These are phyloP conservation scores for Hedya salicella DNA, from an alignment of 2,888 invertebrate genomes.

Conservation along the genomic window DNA sequence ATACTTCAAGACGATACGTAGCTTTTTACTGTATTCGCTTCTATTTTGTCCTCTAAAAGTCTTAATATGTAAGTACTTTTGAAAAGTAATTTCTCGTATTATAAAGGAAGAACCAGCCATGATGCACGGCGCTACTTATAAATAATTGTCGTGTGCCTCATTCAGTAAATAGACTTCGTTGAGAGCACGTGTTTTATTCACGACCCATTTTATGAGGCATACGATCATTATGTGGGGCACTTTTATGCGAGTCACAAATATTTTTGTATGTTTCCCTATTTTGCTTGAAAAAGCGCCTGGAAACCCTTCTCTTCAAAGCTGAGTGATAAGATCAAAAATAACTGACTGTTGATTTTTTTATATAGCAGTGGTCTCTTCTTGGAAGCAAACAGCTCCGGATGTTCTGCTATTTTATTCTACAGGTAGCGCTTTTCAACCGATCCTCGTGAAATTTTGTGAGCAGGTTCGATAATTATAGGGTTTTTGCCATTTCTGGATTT, in stretches of 20 bases:
- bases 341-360: too few species aligned
- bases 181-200: constrained; percentile 38
- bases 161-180: constrained; percentile 40
- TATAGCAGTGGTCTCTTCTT: too few species aligned
- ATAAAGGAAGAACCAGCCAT: constrained; percentile 21
- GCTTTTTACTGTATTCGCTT: background rate
- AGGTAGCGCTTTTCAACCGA: too few species aligned
- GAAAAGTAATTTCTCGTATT: constrained; percentile 5
- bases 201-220: constrained; percentile 34
- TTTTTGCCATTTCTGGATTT: too few species aligned
- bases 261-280: background rate
- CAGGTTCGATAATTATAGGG: too few species aligned
- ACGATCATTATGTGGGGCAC: background rate
- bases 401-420: too few species aligned
- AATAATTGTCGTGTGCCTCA: constrained; percentile 42
- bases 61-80: background rate
- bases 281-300: background rate
- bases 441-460: too few species aligned
- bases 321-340: too few species aligned
- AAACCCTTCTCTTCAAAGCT: too few species aligned
- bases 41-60: background rate
- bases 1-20: background rate
- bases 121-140: constrained; percentile 39
- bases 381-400: too few species aligned
- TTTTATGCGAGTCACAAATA: background rate